Percentiles rank a stretch among this genome's conserved stretches.
Evolutionary conservation across 2,797 vertebrate species (phyloP).

Genomic region (Coendou prehensilis): DNA sequence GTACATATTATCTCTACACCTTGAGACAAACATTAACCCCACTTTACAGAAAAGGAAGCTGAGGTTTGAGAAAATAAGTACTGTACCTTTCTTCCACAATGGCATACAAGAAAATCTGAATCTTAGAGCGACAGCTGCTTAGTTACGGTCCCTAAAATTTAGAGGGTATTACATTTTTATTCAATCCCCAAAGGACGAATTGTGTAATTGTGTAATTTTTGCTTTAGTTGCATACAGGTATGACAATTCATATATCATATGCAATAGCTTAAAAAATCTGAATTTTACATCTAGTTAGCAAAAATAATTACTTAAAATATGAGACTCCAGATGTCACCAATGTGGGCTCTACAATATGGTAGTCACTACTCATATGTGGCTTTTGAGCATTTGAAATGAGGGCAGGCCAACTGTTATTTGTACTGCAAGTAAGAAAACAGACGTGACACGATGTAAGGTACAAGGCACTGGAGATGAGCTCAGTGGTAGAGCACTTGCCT

Average conservation of each 20-base stretch:
- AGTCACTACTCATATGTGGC: slow-evolving; percentile 34
- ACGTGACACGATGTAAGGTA: neutral
- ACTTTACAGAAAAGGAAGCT: neutral
- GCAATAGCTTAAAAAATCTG: slow-evolving; percentile 41
- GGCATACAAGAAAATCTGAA: neutral
- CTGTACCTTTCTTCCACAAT: neutral
- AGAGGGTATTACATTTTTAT: neutral
- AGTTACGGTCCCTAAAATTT: neutral
- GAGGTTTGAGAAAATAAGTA: neutral
- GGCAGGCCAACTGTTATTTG: neutral
- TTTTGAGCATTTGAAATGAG: slow-evolving; percentile 51
- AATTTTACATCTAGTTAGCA: slow-evolving; percentile 45
- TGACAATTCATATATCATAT: neutral
- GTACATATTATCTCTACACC: neutral
- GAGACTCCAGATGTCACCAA: slow-evolving; percentile 41
- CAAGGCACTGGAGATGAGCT: no score
- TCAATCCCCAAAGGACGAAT: neutral
- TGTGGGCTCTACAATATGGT: neutral
- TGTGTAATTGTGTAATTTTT: slow-evolving; percentile 17
- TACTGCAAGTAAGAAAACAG: neutral
- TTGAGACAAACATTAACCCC: neutral
- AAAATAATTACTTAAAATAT: slow-evolving; percentile 65
- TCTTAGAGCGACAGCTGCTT: neutral
- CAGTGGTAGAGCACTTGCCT: no score
- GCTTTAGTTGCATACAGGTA: neutral